Conservation (phyloP, 2,888 invertebrate species). For the Periphyllus acericola region DNA sequence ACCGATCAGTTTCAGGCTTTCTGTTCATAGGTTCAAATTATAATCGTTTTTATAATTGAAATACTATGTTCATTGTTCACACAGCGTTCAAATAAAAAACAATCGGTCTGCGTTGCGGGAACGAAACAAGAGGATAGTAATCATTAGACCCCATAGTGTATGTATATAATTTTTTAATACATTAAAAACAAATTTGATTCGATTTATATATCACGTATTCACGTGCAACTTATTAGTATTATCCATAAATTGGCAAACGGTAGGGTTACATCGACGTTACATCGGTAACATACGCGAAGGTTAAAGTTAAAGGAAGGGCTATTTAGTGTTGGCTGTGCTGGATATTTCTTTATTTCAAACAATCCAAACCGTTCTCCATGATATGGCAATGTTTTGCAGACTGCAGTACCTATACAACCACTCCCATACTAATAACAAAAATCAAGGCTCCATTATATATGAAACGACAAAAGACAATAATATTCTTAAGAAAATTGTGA, state of each 20-base stretch:
- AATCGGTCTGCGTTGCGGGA: too few relatives aligned
- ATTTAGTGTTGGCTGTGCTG: background rate
- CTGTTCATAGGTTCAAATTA: too few relatives aligned
- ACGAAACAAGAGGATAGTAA: too few relatives aligned
- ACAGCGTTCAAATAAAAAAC: too few relatives aligned
- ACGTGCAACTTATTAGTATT: too few relatives aligned
- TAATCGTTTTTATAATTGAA: too few relatives aligned
- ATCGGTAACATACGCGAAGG: background rate
- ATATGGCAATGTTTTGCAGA: background rate
- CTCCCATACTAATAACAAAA: constrained; percentile 11
- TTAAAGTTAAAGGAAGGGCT: background rate
- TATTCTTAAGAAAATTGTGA: background rate
- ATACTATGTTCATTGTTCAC: too few relatives aligned
- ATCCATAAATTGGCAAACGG: background rate
- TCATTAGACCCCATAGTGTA: too few relatives aligned
- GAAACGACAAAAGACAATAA: background rate
- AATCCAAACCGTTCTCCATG: background rate
- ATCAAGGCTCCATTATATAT: background rate
- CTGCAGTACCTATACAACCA: background rate
- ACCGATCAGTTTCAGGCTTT: too few relatives aligned
- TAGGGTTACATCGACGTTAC: background rate
- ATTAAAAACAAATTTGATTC: too few relatives aligned
- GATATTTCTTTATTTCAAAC: background rate
- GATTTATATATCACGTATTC: too few relatives aligned
- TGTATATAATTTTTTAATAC: too few relatives aligned